These are phyloP conservation scores for Hyla sarda DNA, from an alignment of 2,113 vertebrate species.

Conservation along the genomic window DNA sequence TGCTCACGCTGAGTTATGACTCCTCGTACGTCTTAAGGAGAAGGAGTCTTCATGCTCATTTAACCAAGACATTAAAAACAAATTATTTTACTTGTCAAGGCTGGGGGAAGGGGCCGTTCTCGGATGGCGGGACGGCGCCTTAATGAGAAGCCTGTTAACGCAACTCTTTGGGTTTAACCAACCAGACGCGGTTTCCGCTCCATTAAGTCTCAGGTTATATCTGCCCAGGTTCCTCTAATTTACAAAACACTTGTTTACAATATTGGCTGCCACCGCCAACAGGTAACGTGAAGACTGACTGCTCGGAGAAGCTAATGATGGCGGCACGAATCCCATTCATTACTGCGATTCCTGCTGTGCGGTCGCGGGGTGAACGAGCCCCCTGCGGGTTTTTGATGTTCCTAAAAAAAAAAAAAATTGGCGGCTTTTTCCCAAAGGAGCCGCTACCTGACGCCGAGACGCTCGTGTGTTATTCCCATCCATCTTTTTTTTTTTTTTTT, in stretches of 20 bases:
- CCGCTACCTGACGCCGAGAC: neutral
- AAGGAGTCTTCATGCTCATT: conserved; percentile 49
- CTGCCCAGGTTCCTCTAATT: conserved; percentile 27
- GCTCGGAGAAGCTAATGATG: neutral
- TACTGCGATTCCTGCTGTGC: conserved; percentile 15
- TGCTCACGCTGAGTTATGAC: conserved; percentile 32
- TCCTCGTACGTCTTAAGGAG: neutral
- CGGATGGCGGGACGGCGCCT: neutral
- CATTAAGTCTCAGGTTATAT: conserved; percentile 39
- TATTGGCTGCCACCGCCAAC: neutral
- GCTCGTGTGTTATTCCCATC: neutral
- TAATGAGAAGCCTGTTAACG: conserved; percentile 42
- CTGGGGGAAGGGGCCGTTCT: neutral
- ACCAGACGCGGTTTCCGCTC: neutral
- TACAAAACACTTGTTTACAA: conserved; percentile 48
- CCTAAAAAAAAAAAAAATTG: neutral
- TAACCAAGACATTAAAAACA: conserved; percentile 59
- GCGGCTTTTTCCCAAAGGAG: neutral
- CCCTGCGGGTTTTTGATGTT: conserved; percentile 26
- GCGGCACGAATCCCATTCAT: conserved; percentile 6
- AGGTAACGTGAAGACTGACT: neutral
- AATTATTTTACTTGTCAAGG: conserved; percentile 54
- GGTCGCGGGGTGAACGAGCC: neutral
- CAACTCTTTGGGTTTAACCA: conserved; percentile 10
- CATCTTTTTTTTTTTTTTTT: neutral